Evolutionary conservation across 2,888 invertebrate species (phyloP).

Genomic region (Baccha elongata): DNA sequence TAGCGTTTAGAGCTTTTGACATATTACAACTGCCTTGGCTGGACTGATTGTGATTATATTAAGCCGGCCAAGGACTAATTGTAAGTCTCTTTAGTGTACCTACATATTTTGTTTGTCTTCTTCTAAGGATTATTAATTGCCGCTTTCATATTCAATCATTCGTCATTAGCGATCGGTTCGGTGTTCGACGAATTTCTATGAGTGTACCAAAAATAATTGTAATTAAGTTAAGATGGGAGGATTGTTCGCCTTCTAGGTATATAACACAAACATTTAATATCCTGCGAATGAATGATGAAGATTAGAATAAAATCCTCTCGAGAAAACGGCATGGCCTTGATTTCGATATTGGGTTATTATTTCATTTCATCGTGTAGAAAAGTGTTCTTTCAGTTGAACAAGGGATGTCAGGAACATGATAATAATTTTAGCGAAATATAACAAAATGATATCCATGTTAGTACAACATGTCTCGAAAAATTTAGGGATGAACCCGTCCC

Average conservation of each 20-base stretch:
- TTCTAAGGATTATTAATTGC: slow-evolving; percentile 65
- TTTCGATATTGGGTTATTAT: slow-evolving; percentile 51
- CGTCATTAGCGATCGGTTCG: slow-evolving; percentile 59
- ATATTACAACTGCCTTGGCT: slow-evolving; percentile 27
- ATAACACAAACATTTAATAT: slow-evolving; percentile 3
- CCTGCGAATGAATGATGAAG: slow-evolving; percentile 65
- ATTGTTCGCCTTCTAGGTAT: not conserved
- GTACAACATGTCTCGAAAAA: slow-evolving; percentile 15
- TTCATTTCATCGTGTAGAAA: slow-evolving; percentile 5
- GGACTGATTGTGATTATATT: slow-evolving; percentile 56
- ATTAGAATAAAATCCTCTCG: slow-evolving; percentile 59
- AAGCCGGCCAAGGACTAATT: slow-evolving; percentile 50
- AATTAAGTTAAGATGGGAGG: slow-evolving; percentile 52
- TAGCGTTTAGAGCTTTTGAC: slow-evolving; percentile 33
- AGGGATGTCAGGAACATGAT: slow-evolving; percentile 67
- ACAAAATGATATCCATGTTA: slow-evolving; percentile 59
- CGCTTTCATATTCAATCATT: slow-evolving; percentile 69
- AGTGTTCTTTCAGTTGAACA: slow-evolving; percentile 21
- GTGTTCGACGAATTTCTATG: slow-evolving; percentile 5
- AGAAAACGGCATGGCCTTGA: slow-evolving; percentile 34
- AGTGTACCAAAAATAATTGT: slow-evolving; percentile 52
- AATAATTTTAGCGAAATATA: slow-evolving; percentile 63
- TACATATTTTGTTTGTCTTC: slow-evolving; percentile 7
- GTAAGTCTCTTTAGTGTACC: slow-evolving; percentile 17
- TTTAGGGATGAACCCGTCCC: not conserved